A percentile compares a stretch with the other conserved stretches of the same genome.
phyloP scores from a whole-genome alignment of 1,140 invertebrate genomes.

The Tenebrio molitor region DNA sequence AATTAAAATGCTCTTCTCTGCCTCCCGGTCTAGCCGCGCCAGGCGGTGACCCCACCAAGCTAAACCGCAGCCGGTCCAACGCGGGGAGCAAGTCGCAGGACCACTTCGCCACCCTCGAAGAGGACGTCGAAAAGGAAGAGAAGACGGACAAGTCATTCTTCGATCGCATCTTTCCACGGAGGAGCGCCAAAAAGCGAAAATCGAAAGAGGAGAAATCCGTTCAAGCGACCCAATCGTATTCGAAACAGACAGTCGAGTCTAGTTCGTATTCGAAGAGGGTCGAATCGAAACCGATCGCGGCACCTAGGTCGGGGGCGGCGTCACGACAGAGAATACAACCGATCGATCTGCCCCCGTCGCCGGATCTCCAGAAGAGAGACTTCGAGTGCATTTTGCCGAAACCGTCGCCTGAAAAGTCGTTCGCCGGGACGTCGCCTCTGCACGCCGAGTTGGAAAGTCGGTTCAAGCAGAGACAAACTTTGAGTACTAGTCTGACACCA shows the following conservation, averaged over 20 bases:
- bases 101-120: slow-evolving; percentile 58
- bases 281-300: slow-evolving; percentile 54
- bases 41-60: slow-evolving; percentile 67
- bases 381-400: slow-evolving; percentile 25
- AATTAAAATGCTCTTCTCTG: slow-evolving; percentile 77
- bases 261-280: slow-evolving; percentile 23
- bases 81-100: slow-evolving; percentile 63
- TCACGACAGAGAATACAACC: slow-evolving; percentile 70
- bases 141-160: slow-evolving; percentile 75
- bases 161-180: slow-evolving; percentile 73
- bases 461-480: slow-evolving; percentile 57
- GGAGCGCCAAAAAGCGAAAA: slow-evolving; percentile 74
- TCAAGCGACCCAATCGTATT: neutral
- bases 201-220: slow-evolving; percentile 53
- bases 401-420: slow-evolving; percentile 49
- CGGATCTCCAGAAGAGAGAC: slow-evolving; percentile 53
- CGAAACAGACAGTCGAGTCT: too few species aligned
- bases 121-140: slow-evolving; percentile 68
- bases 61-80: slow-evolving; percentile 67
- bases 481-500: slow-evolving; percentile 35
- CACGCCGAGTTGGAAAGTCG: slow-evolving; percentile 61
- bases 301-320: slow-evolving; percentile 65
- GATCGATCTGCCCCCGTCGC: slow-evolving; percentile 68
- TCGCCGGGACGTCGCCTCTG: slow-evolving; percentile 56
- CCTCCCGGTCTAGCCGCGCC: slow-evolving; percentile 73